These are phyloP conservation scores for Arenaria interpres DNA, from an alignment of 2,113 vertebrate species.

Conservation along the genomic window DNA sequence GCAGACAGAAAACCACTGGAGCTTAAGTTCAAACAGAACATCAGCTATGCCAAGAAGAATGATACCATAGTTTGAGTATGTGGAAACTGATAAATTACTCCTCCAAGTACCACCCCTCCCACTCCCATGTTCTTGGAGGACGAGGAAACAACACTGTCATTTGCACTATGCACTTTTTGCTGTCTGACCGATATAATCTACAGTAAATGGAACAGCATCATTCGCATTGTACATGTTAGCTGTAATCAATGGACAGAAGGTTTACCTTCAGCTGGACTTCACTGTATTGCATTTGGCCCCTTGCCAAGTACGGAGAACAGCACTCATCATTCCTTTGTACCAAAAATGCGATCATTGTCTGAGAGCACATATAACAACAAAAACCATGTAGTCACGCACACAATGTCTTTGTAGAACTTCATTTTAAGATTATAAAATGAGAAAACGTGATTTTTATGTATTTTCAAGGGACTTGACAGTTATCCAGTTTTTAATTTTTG, in stretches of 20 bases:
- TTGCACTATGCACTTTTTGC: constrained; percentile 66
- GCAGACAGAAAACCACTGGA: neutral
- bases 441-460: neutral
- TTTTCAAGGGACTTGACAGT: constrained; percentile 7
- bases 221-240: neutral
- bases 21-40: neutral
- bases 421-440: neutral
- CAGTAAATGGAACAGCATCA: neutral
- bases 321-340: neutral
- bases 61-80: neutral
- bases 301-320: constrained; percentile 13
- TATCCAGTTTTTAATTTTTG: neutral
- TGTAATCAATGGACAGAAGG: neutral
- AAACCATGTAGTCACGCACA: neutral
- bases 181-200: neutral
- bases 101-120: neutral
- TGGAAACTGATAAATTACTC: neutral
- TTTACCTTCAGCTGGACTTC: constrained; percentile 2
- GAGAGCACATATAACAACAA: neutral
- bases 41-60: neutral
- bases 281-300: neutral
- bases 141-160: constrained; percentile 2
- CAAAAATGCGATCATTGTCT: neutral
- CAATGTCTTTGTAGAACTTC: neutral
- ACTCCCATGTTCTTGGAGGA: neutral